Percentiles rank a stretch among this genome's conserved stretches.
phyloP scores from a whole-genome alignment of 1,140 invertebrate genomes.

The Pogonognathellus flavescens region DNA sequence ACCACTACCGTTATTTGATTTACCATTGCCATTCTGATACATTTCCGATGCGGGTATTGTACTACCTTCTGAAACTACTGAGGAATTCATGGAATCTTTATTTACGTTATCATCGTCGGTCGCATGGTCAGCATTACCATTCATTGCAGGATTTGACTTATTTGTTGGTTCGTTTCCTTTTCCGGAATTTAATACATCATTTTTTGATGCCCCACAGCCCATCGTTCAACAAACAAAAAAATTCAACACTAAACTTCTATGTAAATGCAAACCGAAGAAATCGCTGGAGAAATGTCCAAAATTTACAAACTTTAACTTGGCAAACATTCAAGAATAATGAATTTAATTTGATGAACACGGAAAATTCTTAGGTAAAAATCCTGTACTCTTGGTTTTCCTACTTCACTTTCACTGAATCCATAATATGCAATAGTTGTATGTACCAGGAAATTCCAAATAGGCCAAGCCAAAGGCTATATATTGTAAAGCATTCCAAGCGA shows the following conservation, averaged over 20 bases:
- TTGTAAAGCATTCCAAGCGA: too few relatives aligned
- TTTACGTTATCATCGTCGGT: slow-evolving; percentile 24
- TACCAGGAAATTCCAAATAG: too few relatives aligned
- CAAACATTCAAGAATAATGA: not conserved
- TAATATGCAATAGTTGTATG: too few relatives aligned
- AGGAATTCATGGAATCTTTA: slow-evolving; percentile 51
- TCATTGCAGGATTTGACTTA: slow-evolving; percentile 36
- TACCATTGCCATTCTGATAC: slow-evolving; percentile 54
- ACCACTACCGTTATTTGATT: not conserved
- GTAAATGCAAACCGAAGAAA: not conserved
- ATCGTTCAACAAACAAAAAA: slow-evolving; percentile 35
- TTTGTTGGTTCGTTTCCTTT: slow-evolving; percentile 31
- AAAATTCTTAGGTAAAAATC: too few relatives aligned
- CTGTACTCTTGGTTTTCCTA: too few relatives aligned
- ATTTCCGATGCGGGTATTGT: slow-evolving; percentile 58
- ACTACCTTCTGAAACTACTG: slow-evolving; percentile 51
- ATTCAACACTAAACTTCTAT: not conserved
- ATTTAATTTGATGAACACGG: not conserved
- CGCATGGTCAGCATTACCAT: slow-evolving; percentile 1
- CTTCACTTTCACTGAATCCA: too few relatives aligned
- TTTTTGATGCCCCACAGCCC: slow-evolving; percentile 56
- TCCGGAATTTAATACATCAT: slow-evolving; percentile 57
- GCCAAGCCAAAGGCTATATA: too few relatives aligned
- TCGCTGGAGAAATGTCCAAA: not conserved
- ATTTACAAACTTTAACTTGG: not conserved